phyloP scores from a whole-genome alignment of 2,113 vertebrate genomes.

The Apeltes quadracus region DNA sequence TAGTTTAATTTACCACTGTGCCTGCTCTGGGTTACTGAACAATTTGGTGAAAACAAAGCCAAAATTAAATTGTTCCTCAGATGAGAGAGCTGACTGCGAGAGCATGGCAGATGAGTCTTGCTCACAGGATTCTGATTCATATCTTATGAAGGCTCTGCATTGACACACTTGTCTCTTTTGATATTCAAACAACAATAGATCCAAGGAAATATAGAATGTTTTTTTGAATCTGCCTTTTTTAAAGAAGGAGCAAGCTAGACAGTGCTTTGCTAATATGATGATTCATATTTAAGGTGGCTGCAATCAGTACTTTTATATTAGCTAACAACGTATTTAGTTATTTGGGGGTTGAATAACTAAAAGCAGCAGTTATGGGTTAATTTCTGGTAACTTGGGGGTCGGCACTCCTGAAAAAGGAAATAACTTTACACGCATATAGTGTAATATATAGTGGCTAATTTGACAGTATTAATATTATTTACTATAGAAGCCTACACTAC shows the following conservation, averaged over 20 bases:
- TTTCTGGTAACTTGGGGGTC: background rate
- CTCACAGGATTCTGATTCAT: conserved; percentile 32
- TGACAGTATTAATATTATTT: background rate
- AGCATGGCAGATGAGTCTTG: conserved; percentile 20
- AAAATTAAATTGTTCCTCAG: conserved; percentile 48
- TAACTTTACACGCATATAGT: no score
- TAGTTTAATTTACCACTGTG: conserved; percentile 37
- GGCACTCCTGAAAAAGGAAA: background rate
- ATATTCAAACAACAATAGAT: background rate
- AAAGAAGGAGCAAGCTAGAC: background rate
- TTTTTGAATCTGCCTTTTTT: background rate
- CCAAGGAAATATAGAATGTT: background rate
- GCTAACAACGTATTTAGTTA: background rate
- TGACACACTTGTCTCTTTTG: conserved; percentile 9
- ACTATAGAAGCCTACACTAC: background rate
- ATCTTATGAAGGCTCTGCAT: conserved; percentile 30
- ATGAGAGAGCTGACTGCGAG: conserved; percentile 43
- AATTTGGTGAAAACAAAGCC: conserved; percentile 59
- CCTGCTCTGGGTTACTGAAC: conserved; percentile 46
- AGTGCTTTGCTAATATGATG: background rate
- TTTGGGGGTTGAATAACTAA: background rate
- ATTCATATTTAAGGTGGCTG: background rate
- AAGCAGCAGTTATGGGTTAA: background rate
- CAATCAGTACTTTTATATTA: background rate
- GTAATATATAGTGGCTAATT: no score